These are phyloP conservation scores for Paramacrobiotus metropolitanus DNA, from an alignment of 1,140 invertebrate genomes.

Conservation along the genomic window DNA sequence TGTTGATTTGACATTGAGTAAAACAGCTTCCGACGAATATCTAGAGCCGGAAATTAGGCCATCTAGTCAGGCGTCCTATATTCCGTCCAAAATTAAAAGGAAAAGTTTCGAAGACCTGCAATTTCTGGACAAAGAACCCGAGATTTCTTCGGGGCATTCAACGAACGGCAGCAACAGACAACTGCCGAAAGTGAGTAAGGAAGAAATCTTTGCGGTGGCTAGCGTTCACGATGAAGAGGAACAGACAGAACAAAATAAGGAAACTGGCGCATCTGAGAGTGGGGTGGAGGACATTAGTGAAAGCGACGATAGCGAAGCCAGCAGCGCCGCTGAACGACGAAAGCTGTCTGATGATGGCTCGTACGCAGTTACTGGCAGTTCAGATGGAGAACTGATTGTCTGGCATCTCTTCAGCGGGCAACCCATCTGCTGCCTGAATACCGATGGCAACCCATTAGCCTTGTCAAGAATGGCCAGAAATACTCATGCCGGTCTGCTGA, in stretches of 20 bases:
- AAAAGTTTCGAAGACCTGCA: not conserved
- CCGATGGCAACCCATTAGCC: not conserved
- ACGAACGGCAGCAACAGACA: not conserved
- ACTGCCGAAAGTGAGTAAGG: not conserved
- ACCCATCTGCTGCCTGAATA: not conserved
- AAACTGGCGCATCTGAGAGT: no score
- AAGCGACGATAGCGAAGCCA: not conserved
- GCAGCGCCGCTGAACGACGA: not conserved
- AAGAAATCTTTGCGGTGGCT: not conserved
- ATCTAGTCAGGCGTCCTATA: not conserved
- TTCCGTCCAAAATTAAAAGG: not conserved
- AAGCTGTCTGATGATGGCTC: not conserved
- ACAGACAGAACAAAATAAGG: not conserved
- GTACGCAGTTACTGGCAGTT: not conserved
- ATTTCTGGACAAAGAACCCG: not conserved
- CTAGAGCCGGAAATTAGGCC: not conserved
- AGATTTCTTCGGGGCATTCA: not conserved
- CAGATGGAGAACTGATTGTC: conserved; percentile 2
- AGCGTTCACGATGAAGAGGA: conserved; percentile 1
- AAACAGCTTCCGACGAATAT: not conserved
- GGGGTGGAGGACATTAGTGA: not conserved
- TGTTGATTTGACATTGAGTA: conserved; percentile 14
- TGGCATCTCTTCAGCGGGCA: not conserved
- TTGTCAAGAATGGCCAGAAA: not conserved
- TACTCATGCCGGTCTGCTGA: not conserved